Evolutionary conservation across 2,888 invertebrate genomes (phyloP).

Genomic region (Oxyteleia sp.): DNA sequence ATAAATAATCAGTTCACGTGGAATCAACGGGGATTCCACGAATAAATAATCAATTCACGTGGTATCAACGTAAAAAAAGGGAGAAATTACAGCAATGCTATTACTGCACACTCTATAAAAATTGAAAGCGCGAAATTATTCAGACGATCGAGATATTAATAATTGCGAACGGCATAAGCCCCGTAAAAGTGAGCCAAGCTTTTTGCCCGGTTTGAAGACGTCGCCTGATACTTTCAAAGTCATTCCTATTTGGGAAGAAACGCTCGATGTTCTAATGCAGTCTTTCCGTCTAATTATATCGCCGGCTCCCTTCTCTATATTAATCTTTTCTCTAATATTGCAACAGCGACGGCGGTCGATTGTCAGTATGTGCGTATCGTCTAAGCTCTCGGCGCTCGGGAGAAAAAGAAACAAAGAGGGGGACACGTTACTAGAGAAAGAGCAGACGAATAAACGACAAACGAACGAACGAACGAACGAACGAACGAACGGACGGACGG

Average conservation of each 20-base stretch:
- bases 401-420: too few relatives aligned
- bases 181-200: neutral
- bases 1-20: too few relatives aligned
- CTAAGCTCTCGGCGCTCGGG: slow-evolving; percentile 54
- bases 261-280: slow-evolving; percentile 36
- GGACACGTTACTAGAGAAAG: too few relatives aligned
- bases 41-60: too few relatives aligned
- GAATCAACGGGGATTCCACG: too few relatives aligned
- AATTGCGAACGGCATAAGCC: neutral
- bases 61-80: too few relatives aligned
- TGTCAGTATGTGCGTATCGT: slow-evolving; percentile 69
- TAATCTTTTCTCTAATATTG: slow-evolving; percentile 72
- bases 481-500: slow-evolving; percentile 66
- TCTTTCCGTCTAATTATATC: slow-evolving; percentile 64
- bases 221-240: slow-evolving; percentile 10
- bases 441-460: slow-evolving; percentile 24
- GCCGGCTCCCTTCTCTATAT: slow-evolving; percentile 62
- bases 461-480: slow-evolving; percentile 32
- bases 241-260: slow-evolving; percentile 36
- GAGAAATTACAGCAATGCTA: too few relatives aligned
- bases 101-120: too few relatives aligned
- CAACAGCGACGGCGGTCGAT: slow-evolving; percentile 61
- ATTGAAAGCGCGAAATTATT: too few relatives aligned
- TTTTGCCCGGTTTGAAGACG: neutral
- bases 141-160: too few relatives aligned